These are phyloP conservation scores for Campylorhamphus procurvoides DNA, from an alignment of 2,113 vertebrate species.

Conservation along the genomic window DNA sequence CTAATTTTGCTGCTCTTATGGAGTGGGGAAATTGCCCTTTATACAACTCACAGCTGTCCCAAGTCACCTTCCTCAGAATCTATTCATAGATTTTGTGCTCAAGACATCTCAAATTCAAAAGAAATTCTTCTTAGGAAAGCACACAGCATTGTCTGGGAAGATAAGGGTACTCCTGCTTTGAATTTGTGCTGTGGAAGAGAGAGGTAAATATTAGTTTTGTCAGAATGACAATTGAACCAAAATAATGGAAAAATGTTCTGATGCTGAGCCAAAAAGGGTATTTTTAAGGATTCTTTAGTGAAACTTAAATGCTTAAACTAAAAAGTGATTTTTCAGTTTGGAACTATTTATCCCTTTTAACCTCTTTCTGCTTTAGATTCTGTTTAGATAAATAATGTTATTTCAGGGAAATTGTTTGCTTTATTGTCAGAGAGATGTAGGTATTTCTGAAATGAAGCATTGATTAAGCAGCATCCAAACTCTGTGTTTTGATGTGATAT, in stretches of 20 bases:
- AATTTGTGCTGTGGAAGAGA: background rate
- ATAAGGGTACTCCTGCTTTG: background rate
- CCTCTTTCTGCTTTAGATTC: background rate
- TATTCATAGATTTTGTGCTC: conserved; percentile 5
- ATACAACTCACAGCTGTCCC: background rate
- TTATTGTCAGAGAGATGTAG: background rate
- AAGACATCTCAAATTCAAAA: background rate
- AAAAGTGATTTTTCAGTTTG: background rate
- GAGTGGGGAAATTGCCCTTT: background rate
- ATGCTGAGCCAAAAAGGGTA: background rate
- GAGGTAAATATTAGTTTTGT: background rate
- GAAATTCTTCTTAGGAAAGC: conserved; percentile 14
- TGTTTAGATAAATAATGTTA: background rate
- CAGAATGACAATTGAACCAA: background rate
- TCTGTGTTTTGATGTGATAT: background rate
- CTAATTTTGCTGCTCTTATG: background rate
- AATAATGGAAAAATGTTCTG: conserved; percentile 10
- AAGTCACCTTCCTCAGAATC: conserved; percentile 17
- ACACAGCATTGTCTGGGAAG: background rate
- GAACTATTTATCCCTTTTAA: background rate
- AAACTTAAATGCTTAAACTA: background rate
- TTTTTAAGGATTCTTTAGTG: background rate
- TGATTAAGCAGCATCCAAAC: background rate
- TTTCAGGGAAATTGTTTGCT: conserved; percentile 2
- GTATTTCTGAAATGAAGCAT: conserved; percentile 30